Base-by-base conservation (phyloP, 2,888 invertebrate genomes). In the Mimachlamys varia region DNA sequence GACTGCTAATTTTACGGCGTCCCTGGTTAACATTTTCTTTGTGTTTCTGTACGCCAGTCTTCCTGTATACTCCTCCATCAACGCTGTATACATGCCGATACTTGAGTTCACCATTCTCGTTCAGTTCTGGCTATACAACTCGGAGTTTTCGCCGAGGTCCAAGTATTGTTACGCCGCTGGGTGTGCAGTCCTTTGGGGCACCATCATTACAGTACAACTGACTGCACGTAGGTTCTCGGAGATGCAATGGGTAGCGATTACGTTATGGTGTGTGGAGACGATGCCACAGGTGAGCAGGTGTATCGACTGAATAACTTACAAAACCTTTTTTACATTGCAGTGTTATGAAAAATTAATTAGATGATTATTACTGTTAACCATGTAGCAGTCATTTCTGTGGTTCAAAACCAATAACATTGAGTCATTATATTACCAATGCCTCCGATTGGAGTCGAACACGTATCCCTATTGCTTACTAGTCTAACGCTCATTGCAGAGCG, bases 1-100 rank as follows among this genome's bases (percentile, higher is more conserved):
- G 7, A 94, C 94, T 27, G 93, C 94, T 0, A 94, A 94, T 89
- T 94, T 94, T 87, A 94, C 94, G 15, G 94, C 94, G 2, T 94
- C 94, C 13, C 90, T 94, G 19, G 92, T 93, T 1, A 94, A 94
- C 87, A 49, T 94, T 62, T 94, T 94, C 88, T 94, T 94, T 88
- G 94, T 94, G 12, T 94, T 92, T 88, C 88, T 91, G 37, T 93
- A 92, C 89, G 93, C 91, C 0, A 89, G 89, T 17, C 91, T 94
- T 37, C 94, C 94, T 15, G 38, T 94, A 3, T 94, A 94, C 88
- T 92, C 92, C 38, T 92, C 93, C 55, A 94, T 94, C 17, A 93
- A 92, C 62, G 92, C 94, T 4, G 91, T 94, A 0, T 94, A 94
- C 88, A 92, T 92, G 87, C 94, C 94, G 15, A 91, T 94, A 37